Conservation (phyloP, 2,113 vertebrate species). For the Lepidothrix coronata region DNA sequence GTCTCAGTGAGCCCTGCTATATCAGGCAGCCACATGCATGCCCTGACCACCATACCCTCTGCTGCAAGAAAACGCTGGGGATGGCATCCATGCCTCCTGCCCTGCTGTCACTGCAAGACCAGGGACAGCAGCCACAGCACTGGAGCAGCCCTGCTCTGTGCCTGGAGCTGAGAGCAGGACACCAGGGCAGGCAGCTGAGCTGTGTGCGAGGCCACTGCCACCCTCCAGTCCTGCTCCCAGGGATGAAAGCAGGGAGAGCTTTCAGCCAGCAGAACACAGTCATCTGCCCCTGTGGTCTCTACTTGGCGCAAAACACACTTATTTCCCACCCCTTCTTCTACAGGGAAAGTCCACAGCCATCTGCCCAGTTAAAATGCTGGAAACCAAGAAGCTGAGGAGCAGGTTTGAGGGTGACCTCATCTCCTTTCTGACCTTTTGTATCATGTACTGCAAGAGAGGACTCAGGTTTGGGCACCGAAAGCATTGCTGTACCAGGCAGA, state of each 20-base stretch:
- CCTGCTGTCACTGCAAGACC: background rate
- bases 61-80: background rate
- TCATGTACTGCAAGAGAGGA: background rate
- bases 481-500: accelerated
- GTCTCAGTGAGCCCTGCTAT: background rate
- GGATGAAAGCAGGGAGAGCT: background rate
- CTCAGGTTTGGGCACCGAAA: background rate
- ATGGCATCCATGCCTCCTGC: background rate
- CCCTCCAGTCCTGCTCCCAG: background rate
- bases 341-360: background rate
- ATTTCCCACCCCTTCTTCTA: background rate
- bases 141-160: background rate
- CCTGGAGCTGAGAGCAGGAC: background rate
- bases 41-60: background rate
- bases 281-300: background rate
- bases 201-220: background rate
- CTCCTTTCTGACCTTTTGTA: background rate
- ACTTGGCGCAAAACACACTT: background rate
- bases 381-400: background rate
- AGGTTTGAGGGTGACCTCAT: background rate
- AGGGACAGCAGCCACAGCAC: background rate
- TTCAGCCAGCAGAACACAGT: background rate
- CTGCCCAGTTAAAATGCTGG: background rate
- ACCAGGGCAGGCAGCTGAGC: background rate
- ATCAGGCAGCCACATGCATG: background rate